Base-by-base conservation (phyloP, 1,140 invertebrate species). In the Amyelois transitella region DNA sequence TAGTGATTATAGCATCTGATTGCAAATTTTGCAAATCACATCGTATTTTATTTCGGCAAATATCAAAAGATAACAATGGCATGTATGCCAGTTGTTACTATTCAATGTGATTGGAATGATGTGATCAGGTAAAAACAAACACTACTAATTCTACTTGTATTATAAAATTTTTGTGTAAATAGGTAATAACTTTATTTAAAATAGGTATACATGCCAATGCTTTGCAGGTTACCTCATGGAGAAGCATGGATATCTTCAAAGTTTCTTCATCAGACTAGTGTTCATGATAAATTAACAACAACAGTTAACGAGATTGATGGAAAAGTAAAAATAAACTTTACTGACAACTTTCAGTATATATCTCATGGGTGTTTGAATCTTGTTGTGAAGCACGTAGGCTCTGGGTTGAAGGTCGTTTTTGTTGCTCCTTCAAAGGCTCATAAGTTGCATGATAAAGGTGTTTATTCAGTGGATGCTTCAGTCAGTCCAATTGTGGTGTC, bases 401-500 rank as follows among this genome's bases (percentile, higher is more conserved):
- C 84, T 66, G 78, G 75, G 4, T 59, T 83, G 22, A 84, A 77
- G 49, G 75, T 85, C 18, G 83, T 77, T 18, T 89, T 90, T 80
- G 67, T 89, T 8, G 77, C 87, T n/a, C 77, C 87, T 6, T 76
- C 73, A 1, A 87, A 81, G 57, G 66, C 69, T 14, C 82, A 88
- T 55, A 77, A 75, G 66, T 63, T 89, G 43, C 88, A 89, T 58
- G 74, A 74, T 17, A 89, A 87, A 65, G 83, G 72, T 53, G 62
- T 92, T 7, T 58, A 89, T 2, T 89, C 89, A 58, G 64, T 93
- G 18, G 89, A 90, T 72, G 89, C 90, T 3, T 90, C 91, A 50
- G 73, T 88, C 62, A 91, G 90, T 64, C 91, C 91, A 8, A 74
- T 93, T 2, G 91, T 90, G 43, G 90, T 92, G 14, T 93, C 92